phyloP scores from a whole-genome alignment of 2,113 vertebrate species.

The Cyprinodon tularosa region DNA sequence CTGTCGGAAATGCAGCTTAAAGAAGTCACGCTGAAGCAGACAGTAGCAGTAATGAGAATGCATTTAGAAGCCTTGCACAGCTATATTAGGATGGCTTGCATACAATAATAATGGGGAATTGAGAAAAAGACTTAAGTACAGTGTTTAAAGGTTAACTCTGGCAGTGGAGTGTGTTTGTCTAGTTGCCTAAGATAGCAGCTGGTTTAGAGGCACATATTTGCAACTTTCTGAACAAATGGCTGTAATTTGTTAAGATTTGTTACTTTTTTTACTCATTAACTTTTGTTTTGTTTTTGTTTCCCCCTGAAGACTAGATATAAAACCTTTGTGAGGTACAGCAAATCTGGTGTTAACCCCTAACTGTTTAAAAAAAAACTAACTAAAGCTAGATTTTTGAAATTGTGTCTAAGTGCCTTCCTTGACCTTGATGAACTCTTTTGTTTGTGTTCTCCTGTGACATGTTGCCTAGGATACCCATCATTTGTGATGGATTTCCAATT shows the following conservation, averaged over 20 bases:
- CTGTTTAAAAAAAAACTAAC: slow-evolving; percentile 17
- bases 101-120: slow-evolving; percentile 55
- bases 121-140: slow-evolving; percentile 52
- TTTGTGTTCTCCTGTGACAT: slow-evolving; percentile 57
- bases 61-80: slow-evolving; percentile 51
- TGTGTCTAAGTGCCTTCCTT: slow-evolving; percentile 13
- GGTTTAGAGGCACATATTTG: slow-evolving; percentile 48
- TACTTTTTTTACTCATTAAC: slow-evolving; percentile 13
- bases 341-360: slow-evolving; percentile 19
- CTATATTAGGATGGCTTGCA: slow-evolving; percentile 75
- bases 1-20: slow-evolving; percentile 39
- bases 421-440: slow-evolving; percentile 12
- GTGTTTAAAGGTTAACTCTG: slow-evolving; percentile 64
- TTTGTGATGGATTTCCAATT: slow-evolving; percentile 33
- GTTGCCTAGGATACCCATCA: slow-evolving; percentile 58
- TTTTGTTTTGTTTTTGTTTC: slow-evolving; percentile 13
- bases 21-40: slow-evolving; percentile 59
- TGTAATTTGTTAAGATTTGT: slow-evolving; percentile 37
- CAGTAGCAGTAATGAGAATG: slow-evolving; percentile 60
- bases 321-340: slow-evolving; percentile 5
- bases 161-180: slow-evolving; percentile 50
- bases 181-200: slow-evolving; percentile 43
- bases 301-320: slow-evolving; percentile 12
- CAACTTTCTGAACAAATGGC: slow-evolving; percentile 47
- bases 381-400: slow-evolving; percentile 12